Evolutionary conservation across 2,797 vertebrate species (phyloP).

Genomic region (Knipowitschia caucasica): DNA sequence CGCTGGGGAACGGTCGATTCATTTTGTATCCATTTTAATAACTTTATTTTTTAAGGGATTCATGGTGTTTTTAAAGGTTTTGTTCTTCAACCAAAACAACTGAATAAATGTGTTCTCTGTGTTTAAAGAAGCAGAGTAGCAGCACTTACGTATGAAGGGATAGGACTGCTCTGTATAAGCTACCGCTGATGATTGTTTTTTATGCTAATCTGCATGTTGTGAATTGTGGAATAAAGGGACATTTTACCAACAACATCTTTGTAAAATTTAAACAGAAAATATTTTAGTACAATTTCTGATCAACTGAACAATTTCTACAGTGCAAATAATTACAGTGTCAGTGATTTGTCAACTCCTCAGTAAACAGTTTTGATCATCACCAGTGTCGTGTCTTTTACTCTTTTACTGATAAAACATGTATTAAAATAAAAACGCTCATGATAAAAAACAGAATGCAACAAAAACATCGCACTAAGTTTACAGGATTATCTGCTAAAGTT

Average conservation of each 20-base stretch:
- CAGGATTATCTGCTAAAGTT: no score
- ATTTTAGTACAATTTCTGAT: slow-evolving; percentile 52
- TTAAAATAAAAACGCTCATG: no score
- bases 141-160: slow-evolving; percentile 26
- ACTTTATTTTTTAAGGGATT: slow-evolving; percentile 56
- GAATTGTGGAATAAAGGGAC: slow-evolving; percentile 35
- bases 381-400: neutral
- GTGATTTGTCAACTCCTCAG: slow-evolving; percentile 53
- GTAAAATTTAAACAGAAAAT: slow-evolving; percentile 36
- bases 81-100: neutral
- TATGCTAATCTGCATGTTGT: slow-evolving; percentile 42
- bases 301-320: slow-evolving; percentile 53
- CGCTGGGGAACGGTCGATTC: slow-evolving; percentile 41
- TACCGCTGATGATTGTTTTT: slow-evolving; percentile 28
- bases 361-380: slow-evolving; percentile 49
- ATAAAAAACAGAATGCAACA: no score
- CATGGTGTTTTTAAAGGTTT: slow-evolving; percentile 8
- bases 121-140: slow-evolving; percentile 23
- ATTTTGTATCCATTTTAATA: slow-evolving; percentile 25
- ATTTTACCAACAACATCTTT: slow-evolving; percentile 21
- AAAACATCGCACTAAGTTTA: no score
- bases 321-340: slow-evolving; percentile 26
- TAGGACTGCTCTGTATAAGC: slow-evolving; percentile 26
- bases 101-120: slow-evolving; percentile 3
- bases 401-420: neutral